Evolutionary conservation across 1,140 invertebrate species (phyloP).

Genomic region (Psilanteris sp.): DNA sequence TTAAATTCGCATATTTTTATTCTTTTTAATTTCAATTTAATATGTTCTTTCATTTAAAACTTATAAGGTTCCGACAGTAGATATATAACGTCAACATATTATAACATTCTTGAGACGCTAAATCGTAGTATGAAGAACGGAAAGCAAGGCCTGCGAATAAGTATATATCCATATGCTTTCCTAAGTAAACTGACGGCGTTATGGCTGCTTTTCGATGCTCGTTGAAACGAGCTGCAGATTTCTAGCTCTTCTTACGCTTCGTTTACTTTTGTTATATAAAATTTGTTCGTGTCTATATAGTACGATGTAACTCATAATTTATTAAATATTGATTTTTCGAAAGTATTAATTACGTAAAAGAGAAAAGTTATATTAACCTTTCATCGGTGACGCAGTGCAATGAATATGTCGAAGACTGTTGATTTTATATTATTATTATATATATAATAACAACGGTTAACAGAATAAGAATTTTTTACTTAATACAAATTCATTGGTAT

Average conservation of each 20-base stretch:
- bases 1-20: too few species aligned
- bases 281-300: constrained; percentile 2
- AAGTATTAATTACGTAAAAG: constrained; percentile 16
- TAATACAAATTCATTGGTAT: too few species aligned
- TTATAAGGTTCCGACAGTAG: constrained; percentile 20
- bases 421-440: too few species aligned
- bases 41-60: constrained; percentile 24
- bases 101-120: constrained; percentile 52
- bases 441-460: too few species aligned
- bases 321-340: constrained; percentile 34
- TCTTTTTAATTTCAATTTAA: constrained; percentile 52
- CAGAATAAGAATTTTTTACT: too few species aligned
- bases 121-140: constrained; percentile 47
- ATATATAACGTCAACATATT: constrained; percentile 34
- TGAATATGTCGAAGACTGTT: too few species aligned
- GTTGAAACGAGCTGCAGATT: constrained; percentile 49
- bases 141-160: constrained; percentile 45
- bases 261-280: constrained; percentile 47
- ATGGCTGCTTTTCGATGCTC: constrained; percentile 54
- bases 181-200: constrained; percentile 59
- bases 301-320: constrained; percentile 18
- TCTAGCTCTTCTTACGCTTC: constrained; percentile 46
- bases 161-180: constrained; percentile 44
- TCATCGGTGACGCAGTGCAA: too few species aligned
- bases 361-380: too few species aligned